Conservation (phyloP, 1,140 invertebrate species). For the Scaptomyza pallida region DNA sequence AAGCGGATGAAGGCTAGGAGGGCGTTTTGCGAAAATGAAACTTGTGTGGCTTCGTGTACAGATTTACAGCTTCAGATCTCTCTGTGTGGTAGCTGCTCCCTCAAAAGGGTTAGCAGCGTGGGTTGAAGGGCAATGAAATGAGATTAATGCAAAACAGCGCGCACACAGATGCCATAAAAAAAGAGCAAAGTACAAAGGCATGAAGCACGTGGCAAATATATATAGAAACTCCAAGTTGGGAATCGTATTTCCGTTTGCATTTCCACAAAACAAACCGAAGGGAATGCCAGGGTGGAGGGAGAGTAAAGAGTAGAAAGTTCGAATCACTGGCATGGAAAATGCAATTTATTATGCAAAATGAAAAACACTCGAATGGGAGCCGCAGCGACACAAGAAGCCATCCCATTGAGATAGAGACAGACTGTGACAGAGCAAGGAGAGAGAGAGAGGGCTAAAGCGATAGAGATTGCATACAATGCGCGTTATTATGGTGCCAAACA, state of each 20-base stretch:
- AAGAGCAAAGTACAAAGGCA: constrained; percentile 57
- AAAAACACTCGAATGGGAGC: constrained; percentile 59
- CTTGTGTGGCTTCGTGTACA: constrained; percentile 24
- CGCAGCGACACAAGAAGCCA: constrained; percentile 21
- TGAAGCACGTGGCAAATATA: constrained; percentile 66
- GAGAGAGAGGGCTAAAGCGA: neutral
- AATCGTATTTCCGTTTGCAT: constrained; percentile 46
- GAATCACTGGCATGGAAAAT: constrained; percentile 79
- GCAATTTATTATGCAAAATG: constrained; percentile 83
- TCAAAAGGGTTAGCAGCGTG: neutral
- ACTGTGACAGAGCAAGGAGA: constrained; percentile 14
- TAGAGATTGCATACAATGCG: constrained; percentile 54
- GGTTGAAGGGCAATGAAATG: constrained; percentile 71
- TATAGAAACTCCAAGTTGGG: constrained; percentile 7
- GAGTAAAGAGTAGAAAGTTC: constrained; percentile 12
- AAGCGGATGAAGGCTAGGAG: constrained; percentile 6
- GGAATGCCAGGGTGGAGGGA: constrained; percentile 3
- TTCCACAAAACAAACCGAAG: constrained; percentile 3
- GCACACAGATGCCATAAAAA: constrained; percentile 56
- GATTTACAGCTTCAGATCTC: constrained; percentile 28
- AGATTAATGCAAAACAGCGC: constrained; percentile 77
- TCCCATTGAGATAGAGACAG: constrained; percentile 19
- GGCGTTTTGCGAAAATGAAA: neutral
- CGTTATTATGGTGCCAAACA: constrained; percentile 75
- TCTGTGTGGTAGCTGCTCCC: neutral